phyloP scores from a whole-genome alignment of 2,797 vertebrate species.

The Rhinella marina region DNA sequence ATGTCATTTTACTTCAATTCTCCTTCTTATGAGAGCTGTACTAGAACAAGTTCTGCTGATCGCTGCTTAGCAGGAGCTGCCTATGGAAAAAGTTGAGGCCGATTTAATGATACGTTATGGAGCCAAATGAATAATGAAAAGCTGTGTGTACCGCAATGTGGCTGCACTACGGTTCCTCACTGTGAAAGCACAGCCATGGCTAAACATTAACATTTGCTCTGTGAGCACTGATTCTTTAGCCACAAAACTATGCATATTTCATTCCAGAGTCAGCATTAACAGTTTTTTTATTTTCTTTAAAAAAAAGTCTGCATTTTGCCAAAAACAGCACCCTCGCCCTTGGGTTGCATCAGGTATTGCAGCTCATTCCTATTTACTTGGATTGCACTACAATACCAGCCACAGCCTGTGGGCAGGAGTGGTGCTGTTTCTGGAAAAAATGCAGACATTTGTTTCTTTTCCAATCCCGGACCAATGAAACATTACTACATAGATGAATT shows the following conservation, averaged over 20 bases:
- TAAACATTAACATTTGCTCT: slow-evolving; percentile 22
- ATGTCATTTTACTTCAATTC: background rate
- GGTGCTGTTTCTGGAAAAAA: background rate
- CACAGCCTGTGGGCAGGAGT: background rate
- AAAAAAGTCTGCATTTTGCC: background rate
- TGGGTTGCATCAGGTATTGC: background rate
- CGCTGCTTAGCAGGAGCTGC: slow-evolving; percentile 4
- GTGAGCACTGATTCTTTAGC: slow-evolving; percentile 1
- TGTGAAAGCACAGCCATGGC: background rate
- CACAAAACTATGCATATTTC: background rate
- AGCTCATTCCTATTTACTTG: background rate
- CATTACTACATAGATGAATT: background rate
- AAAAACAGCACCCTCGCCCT: background rate
- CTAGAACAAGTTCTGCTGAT: slow-evolving; percentile 19
- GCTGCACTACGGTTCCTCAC: background rate
- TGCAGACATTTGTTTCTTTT: background rate
- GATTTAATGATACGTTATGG: background rate
- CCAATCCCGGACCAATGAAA: background rate
- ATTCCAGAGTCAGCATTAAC: background rate
- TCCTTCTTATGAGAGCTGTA: background rate
- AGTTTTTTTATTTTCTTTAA: background rate
- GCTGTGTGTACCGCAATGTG: background rate
- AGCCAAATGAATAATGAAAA: slow-evolving; percentile 19
- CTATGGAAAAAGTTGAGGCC: slow-evolving; percentile 25
- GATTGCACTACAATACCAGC: background rate